phyloP scores from a whole-genome alignment of 2,113 vertebrate species.

The Oceanites oceanicus region DNA sequence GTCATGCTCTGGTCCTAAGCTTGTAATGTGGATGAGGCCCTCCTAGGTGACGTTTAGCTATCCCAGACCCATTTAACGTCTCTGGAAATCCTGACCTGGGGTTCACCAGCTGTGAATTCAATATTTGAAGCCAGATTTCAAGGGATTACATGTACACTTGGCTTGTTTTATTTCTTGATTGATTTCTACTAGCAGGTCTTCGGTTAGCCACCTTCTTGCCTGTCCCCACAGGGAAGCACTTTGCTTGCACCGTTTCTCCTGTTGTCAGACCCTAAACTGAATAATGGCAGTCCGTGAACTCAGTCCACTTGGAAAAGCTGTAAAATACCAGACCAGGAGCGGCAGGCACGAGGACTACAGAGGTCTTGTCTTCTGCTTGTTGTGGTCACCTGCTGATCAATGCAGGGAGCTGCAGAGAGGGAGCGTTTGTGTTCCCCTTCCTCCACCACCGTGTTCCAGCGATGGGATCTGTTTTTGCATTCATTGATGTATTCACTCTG shows the following conservation, averaged over 20 bases:
- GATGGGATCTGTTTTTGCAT: not conserved
- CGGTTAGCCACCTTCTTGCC: not conserved
- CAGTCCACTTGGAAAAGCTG: not conserved
- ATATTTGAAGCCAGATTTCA: not conserved
- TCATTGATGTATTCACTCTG: not conserved
- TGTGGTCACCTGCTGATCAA: not conserved
- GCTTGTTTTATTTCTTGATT: not conserved
- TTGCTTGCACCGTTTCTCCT: not conserved
- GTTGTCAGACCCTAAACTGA: not conserved
- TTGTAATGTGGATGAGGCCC: not conserved
- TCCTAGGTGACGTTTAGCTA: not conserved
- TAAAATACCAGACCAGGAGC: not conserved
- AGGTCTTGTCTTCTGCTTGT: not conserved
- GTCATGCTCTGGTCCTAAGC: not conserved
- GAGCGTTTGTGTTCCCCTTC: not conserved
- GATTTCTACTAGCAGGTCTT: not conserved
- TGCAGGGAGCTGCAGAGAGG: not conserved
- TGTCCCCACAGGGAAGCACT: not conserved
- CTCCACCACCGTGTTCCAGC: not conserved
- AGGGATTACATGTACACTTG: not conserved
- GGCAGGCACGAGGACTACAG: not conserved
- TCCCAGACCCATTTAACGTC: not conserved
- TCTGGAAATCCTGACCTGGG: not conserved
- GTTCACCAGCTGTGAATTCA: not conserved
- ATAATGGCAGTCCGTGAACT: not conserved